These are phyloP conservation scores for Cantharis rustica DNA, from an alignment of 2,888 invertebrate species.

Conservation along the genomic window DNA sequence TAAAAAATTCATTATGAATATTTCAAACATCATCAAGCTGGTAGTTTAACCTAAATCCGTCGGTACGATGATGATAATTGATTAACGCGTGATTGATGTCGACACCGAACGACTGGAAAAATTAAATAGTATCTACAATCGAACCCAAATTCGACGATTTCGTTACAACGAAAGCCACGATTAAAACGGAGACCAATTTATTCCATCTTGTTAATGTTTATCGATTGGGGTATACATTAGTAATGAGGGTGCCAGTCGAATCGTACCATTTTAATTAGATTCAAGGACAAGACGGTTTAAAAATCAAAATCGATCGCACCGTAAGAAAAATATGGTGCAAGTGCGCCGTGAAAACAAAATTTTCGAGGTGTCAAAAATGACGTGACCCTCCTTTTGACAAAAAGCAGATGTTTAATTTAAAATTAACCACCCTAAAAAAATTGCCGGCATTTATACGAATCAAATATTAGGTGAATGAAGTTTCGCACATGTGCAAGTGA, in stretches of 20 bases:
- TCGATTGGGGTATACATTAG: neutral
- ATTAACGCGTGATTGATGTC: too few species aligned
- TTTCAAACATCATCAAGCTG: neutral
- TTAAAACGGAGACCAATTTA: neutral
- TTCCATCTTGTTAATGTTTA: neutral
- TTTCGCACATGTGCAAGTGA: slow-evolving; percentile 17
- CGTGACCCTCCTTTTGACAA: neutral
- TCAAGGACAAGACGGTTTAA: neutral
- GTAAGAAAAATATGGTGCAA: neutral
- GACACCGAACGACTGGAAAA: neutral
- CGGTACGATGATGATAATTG: neutral
- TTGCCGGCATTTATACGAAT: neutral
- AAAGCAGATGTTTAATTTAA: neutral
- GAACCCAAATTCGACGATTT: neutral
- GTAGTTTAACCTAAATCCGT: neutral
- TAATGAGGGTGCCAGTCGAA: neutral
- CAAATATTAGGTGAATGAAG: neutral
- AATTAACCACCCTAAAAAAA: neutral
- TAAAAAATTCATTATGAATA: neutral
- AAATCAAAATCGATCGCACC: neutral
- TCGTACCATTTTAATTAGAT: neutral
- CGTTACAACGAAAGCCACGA: neutral
- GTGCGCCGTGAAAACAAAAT: neutral
- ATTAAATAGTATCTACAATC: neutral
- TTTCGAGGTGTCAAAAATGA: neutral